phyloP scores from a whole-genome alignment of 2,888 invertebrate genomes.

The Argyresthia albistria region DNA sequence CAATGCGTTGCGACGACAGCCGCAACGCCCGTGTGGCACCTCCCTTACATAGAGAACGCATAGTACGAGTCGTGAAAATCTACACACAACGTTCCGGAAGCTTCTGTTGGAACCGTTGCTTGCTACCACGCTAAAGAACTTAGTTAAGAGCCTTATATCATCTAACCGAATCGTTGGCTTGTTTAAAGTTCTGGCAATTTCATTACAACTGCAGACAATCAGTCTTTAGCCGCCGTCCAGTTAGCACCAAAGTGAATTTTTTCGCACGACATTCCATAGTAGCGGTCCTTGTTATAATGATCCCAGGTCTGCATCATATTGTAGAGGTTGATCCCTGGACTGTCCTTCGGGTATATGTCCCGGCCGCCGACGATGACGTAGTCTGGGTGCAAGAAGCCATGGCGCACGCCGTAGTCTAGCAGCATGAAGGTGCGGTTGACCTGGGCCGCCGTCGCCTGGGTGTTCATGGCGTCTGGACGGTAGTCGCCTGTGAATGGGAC shows the following conservation, averaged over 20 bases:
- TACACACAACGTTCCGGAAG: too few species aligned
- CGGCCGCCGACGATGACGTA: constrained; percentile 39
- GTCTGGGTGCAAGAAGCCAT: constrained; percentile 30
- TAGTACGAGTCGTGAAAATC: too few species aligned
- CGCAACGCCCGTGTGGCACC: too few species aligned
- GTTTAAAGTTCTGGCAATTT: too few species aligned
- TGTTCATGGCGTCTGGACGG: constrained; percentile 27
- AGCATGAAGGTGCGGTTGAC: constrained; percentile 29
- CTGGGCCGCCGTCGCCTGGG: constrained; percentile 33
- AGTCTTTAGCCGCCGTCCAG: too few species aligned
- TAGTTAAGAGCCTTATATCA: too few species aligned
- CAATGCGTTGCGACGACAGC: too few species aligned
- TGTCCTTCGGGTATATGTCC: constrained; percentile 29
- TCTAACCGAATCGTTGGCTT: too few species aligned
- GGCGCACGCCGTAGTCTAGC: constrained; percentile 31
- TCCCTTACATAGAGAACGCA: too few species aligned
- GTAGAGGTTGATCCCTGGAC: constrained; percentile 45
- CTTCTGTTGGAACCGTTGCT: too few species aligned
- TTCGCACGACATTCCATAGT: constrained; percentile 25
- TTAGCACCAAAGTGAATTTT: constrained; percentile 18
- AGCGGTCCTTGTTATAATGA: constrained; percentile 32
- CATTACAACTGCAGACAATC: too few species aligned
- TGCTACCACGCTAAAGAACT: too few species aligned
- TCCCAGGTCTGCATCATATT: constrained; percentile 28
- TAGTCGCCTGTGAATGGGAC: constrained; percentile 40